Conservation (phyloP, 2,888 invertebrate species). For the Embidobia sp. region DNA sequence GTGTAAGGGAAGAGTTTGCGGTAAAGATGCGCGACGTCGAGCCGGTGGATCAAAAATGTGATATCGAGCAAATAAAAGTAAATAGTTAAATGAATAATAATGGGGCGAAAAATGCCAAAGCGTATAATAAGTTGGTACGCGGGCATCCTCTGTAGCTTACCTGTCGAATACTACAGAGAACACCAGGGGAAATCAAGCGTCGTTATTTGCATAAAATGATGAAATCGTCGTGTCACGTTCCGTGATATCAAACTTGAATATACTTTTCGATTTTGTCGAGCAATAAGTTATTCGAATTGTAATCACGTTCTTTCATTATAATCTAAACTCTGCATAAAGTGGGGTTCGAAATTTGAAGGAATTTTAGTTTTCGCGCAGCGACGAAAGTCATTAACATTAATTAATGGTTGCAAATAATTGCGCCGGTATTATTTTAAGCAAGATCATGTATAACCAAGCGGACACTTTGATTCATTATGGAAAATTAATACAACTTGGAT, state of each 20-base stretch:
- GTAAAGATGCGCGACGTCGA: conserved; percentile 8
- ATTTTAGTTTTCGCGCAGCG: conserved; percentile 26
- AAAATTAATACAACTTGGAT: too few species aligned
- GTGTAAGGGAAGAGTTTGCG: conserved; percentile 7
- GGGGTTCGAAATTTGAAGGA: conserved; percentile 7
- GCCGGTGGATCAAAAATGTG: conserved; percentile 18
- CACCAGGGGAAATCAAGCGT: conserved; percentile 81
- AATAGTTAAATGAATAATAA: conserved; percentile 60
- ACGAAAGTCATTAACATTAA: conserved; percentile 17
- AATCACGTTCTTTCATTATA: conserved; percentile 63
- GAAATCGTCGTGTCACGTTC: conserved; percentile 77
- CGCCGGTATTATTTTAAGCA: too few species aligned
- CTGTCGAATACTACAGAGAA: conserved; percentile 69
- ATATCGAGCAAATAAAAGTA: conserved; percentile 30
- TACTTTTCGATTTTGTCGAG: conserved; percentile 60
- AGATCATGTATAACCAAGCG: too few species aligned
- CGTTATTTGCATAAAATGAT: conserved; percentile 82
- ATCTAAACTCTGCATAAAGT: conserved; percentile 43
- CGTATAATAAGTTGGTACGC: conserved; percentile 51
- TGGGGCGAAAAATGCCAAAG: conserved; percentile 25
- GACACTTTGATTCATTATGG: too few species aligned
- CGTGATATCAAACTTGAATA: conserved; percentile 64
- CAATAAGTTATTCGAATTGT: conserved; percentile 63
- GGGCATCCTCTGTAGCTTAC: conserved; percentile 46
- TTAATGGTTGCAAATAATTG: conserved; percentile 14